Evolutionary conservation across 2,888 invertebrate species (phyloP), one percentile per base, ranked within the genome.

Genomic region (Drosophila flavopinicola): DNA sequence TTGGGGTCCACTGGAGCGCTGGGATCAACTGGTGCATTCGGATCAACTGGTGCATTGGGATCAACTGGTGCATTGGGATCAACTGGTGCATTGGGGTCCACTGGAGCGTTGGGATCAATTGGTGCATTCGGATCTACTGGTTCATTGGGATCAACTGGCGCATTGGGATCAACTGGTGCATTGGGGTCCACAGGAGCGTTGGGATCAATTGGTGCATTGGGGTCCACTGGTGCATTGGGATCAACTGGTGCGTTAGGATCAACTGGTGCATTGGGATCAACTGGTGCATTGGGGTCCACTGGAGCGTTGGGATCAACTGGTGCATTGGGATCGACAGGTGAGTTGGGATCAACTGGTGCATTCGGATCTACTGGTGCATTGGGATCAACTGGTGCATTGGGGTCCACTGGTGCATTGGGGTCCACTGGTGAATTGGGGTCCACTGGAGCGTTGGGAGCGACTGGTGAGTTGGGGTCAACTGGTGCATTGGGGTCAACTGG

Each of bases 401-500:
- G 53, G 1, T 45, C 44, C 0, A 49, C 37, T 2, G 49, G 38
- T 1, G 53, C 30, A 0, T 30, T 57, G 0, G 56, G 61, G 5
- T 56, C 51, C 0, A 37, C 30, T 0, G 58, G 58, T 0, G 15
- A 44, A 0, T 51, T 58, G 0, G 61, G 44, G 0, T 49, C 13
- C 0, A 24, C 37, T 0, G 63, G 54, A 0, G 11, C 7, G 0
- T 23, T 44, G 0, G 61, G 57, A 1, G 45, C 69, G 0, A 33
- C 41, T 10, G 68, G 57, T 2, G 57, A 41, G 0, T 37, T 56
- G 0, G 66, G 47, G 0, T 29, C 37, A 0, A 35, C 24, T 6
- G 75, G 61, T 0, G 48, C 65, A 5, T 30, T 70, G 0, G 68
- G 67, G 0, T 57, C 59, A 0, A 45, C 52, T 2, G 78, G 65